These are phyloP conservation scores for Saccostrea glomerata DNA, from an alignment of 1,140 invertebrate genomes.

Conservation along the genomic window DNA sequence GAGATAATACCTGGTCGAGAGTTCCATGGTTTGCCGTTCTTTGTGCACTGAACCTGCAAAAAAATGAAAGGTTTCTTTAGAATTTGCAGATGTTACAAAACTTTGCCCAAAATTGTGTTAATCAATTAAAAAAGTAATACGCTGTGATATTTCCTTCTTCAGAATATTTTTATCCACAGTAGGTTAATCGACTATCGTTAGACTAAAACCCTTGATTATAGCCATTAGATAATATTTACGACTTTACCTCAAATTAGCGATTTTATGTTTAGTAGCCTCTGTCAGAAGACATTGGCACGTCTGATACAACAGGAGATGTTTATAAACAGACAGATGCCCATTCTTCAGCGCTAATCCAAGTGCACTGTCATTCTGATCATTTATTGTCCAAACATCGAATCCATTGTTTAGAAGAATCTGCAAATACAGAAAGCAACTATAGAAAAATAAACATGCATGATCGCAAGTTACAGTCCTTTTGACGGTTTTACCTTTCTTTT, in stretches of 20 bases:
- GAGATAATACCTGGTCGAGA: neutral
- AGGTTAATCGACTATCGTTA: no score
- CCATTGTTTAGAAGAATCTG: conserved; percentile 56
- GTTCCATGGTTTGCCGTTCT: conserved; percentile 22
- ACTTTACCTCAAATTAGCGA: neutral
- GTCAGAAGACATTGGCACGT: conserved; percentile 50
- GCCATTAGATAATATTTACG: no score
- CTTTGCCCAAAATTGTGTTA: neutral
- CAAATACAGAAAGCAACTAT: neutral
- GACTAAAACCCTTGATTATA: no score
- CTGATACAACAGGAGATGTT: conserved; percentile 48
- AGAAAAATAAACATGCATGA: neutral
- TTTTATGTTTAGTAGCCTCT: conserved; percentile 29
- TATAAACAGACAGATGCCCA: conserved; percentile 46
- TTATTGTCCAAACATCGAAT: conserved; percentile 49
- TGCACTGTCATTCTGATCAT: conserved; percentile 41
- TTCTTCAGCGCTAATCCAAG: conserved; percentile 52
- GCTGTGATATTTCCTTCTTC: no score
- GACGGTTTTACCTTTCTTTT: neutral
- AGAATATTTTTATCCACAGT: no score
- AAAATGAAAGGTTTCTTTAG: neutral
- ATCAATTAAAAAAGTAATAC: no score
- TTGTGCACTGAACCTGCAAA: neutral
- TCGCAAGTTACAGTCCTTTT: neutral
- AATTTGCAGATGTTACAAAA: neutral